Conservation (phyloP, 2,797 vertebrate genomes). For the Micrastur ruficollis region DNA sequence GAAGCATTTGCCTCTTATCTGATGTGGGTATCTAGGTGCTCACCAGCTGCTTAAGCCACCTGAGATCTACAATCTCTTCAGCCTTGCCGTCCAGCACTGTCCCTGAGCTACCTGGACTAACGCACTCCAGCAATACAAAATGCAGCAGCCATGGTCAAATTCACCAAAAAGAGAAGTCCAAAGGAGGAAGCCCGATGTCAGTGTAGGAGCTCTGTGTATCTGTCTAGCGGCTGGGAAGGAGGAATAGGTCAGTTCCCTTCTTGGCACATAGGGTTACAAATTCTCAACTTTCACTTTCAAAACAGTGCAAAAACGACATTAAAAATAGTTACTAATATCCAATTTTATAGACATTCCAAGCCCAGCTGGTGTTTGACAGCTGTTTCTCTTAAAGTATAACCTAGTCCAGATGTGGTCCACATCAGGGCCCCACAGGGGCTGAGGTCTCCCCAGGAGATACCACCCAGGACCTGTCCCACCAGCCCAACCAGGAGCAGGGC, state of each 20-base stretch:
- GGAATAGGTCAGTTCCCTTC: not conserved
- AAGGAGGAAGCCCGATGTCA: accelerated
- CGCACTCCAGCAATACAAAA: not conserved
- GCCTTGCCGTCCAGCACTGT: not conserved
- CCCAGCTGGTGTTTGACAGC: not conserved
- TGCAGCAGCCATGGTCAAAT: not conserved
- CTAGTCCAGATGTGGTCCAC: not conserved
- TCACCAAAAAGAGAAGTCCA: not conserved
- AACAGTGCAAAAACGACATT: not conserved
- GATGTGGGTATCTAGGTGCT: not conserved
- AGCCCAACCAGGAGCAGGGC: not conserved
- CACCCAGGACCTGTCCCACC: not conserved
- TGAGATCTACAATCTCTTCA: not conserved
- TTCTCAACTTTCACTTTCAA: not conserved
- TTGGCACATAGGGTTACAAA: not conserved
- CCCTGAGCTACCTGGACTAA: not conserved
- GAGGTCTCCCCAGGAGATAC: accelerated
- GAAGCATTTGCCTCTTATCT: not conserved
- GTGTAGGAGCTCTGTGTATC: not conserved
- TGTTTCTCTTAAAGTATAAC: not conserved
- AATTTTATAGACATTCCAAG: not conserved
- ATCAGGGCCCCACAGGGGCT: accelerated
- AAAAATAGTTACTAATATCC: not conserved
- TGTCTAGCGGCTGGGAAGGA: not conserved
- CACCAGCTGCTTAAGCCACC: not conserved